Percentiles rank a stretch among this genome's conserved stretches.
These are phyloP conservation scores for Saturnia pavonia DNA, from an alignment of 2,888 invertebrate genomes.

Conservation along the genomic window DNA sequence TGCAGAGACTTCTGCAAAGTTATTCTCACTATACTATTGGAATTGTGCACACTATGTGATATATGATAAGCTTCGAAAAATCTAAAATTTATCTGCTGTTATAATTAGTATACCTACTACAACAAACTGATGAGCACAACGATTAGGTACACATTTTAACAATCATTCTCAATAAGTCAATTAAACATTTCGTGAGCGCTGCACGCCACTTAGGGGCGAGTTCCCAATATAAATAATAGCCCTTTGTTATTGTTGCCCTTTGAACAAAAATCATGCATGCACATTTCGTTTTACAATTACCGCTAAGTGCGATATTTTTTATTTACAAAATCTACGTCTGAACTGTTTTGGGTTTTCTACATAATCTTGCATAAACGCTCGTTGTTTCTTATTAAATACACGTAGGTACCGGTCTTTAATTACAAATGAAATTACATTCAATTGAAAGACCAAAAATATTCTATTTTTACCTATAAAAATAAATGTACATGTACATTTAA, in stretches of 20 bases:
- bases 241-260: slow-evolving; percentile 70
- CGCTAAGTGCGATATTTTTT: background rate
- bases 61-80: background rate
- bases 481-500: too few species aligned
- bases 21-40: too few species aligned
- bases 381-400: background rate
- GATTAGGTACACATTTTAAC: slow-evolving; percentile 67
- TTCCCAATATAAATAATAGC: slow-evolving; percentile 72
- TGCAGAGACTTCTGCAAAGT: too few species aligned
- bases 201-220: slow-evolving; percentile 75
- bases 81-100: background rate
- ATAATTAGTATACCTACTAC: slow-evolving; percentile 16
- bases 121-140: slow-evolving; percentile 56
- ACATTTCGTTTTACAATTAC: slow-evolving; percentile 22
- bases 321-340: background rate
- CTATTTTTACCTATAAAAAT: too few species aligned
- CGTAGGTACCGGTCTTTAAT: background rate
- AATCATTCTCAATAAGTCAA: slow-evolving; percentile 81
- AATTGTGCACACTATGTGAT: too few species aligned
- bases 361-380: background rate
- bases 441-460: too few species aligned
- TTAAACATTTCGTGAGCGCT: slow-evolving; percentile 71
- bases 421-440: too few species aligned
- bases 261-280: slow-evolving; percentile 44
- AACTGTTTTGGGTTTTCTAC: background rate